Base-by-base conservation (phyloP, 2,888 invertebrate species). In the Tenthredo mesomela region DNA sequence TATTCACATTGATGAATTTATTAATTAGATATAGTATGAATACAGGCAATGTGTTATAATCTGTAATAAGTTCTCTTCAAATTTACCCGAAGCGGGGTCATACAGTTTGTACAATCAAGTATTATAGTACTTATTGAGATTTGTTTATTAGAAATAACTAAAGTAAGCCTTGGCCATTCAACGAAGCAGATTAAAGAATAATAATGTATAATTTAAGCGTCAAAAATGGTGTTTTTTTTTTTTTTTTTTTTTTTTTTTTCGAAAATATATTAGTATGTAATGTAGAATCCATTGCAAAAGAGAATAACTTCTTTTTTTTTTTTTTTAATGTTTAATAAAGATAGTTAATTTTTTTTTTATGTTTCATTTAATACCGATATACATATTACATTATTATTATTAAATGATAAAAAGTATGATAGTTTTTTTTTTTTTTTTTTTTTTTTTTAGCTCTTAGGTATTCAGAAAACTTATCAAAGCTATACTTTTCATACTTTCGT, bases 61-160 rank as follows among this genome's bases (percentile, higher is more conserved):
- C 80, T 58, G 65, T 21, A n/a, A 80, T 21, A n/a, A 80, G 29
- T 40, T 15, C 33, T 61, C 21, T 61, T 61, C 7, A 61, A 80
- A 58, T 65, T 80, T 43, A 61, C 12, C 80, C 80, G 61, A 61
- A 61, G 40, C 80, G 40, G 80, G 21, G 61, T 82, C 29, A 70
- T 50, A 67, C 82, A 82, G 29, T 82, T 82, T 82, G 82, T 82
- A 82, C 82, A 82, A 82, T 47, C 18, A 65, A 80, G 21, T 80
- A 61, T 40, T 33, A 33, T 33, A 33, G 2, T 21, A 25, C 40
- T 61, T 61, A 61, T 58, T 61, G 77, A 77, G 25, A 77, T 40
- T 61, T 37, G 40, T 80, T 50, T 61, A 50, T 77, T 21, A 77
- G 47, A 50, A 15, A 50, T 77, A 9, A 50, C 25, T 33, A 33